A percentile compares a stretch with the other conserved stretches of the same genome.
Conservation (phyloP, 2,888 invertebrate species). For the Ormia ochracea region DNA sequence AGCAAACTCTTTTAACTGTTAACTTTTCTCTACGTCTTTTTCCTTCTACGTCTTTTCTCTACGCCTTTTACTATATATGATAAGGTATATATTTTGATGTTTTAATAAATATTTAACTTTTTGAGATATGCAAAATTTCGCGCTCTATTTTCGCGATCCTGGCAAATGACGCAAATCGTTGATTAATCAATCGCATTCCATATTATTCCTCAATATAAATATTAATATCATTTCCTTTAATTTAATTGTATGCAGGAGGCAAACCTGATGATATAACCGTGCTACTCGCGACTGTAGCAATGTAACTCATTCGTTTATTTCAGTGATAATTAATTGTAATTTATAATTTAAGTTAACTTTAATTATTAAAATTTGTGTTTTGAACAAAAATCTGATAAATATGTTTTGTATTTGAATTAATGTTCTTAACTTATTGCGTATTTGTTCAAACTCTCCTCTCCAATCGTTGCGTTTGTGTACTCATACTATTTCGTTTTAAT, state of each 20-base stretch:
- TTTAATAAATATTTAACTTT: too few species aligned
- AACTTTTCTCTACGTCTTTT: too few species aligned
- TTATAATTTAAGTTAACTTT: slow-evolving; percentile 44
- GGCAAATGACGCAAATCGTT: too few species aligned
- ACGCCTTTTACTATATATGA: too few species aligned
- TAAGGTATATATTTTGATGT: too few species aligned
- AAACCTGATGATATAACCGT: slow-evolving; percentile 99
- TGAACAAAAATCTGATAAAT: slow-evolving; percentile 35
- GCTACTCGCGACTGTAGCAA: slow-evolving; percentile 94
- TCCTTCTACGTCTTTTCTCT: too few species aligned
- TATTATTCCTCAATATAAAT: too few species aligned
- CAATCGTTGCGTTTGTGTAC: not conserved
- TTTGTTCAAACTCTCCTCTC: not conserved
- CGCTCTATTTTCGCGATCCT: too few species aligned
- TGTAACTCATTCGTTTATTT: slow-evolving; percentile 74
- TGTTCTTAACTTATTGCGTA: slow-evolving; percentile 28
- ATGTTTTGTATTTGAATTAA: slow-evolving; percentile 14
- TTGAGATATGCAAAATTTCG: too few species aligned
- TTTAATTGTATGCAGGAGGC: slow-evolving; percentile 84
- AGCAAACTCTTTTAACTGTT: too few species aligned
- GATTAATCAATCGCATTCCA: too few species aligned
- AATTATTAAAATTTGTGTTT: slow-evolving; percentile 44
- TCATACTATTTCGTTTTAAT: slow-evolving; percentile 14
- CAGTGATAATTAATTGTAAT: slow-evolving; percentile 49
- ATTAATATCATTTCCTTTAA: slow-evolving; percentile 16